Base-by-base conservation (phyloP, 2,113 vertebrate species). In the Carettochelys insculpta region DNA sequence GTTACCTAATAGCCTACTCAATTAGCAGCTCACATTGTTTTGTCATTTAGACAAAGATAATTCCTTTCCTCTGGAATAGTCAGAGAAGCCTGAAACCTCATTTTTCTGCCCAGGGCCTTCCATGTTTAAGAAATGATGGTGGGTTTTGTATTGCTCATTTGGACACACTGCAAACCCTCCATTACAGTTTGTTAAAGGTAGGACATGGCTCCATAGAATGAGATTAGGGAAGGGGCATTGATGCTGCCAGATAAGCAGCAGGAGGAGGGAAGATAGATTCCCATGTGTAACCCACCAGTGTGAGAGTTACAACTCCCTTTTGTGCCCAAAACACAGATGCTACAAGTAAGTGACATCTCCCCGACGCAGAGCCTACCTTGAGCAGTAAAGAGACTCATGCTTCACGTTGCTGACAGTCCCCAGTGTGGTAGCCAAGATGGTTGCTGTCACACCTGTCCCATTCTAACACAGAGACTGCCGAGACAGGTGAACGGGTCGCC, bases 121-220 rank as follows among this genome's bases (percentile, higher is more conserved):
- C 48, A 65, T 83, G 31, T 6, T 45, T 51, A 86, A 77, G 10
- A n/a, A 53, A 48, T 7, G 68, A 20, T 22, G 13, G 34, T 24
- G 3, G 9, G 29, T n/a, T 65, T 43, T 48, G 54, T 27, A 3
- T 75, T 12, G 29, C 78, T 51, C 11, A 61, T 52, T 87, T 53
- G 9, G 29, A 78, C 56, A n/a, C 9, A 10, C 34, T 65, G 38
- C 41, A 89, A 77, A 58, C 38, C 25, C 54, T 12, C 38, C 43
- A 16, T 1, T 3, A n/a, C 27, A 25, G 24, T 29, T 71, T 5
- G 8, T 38, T 65, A n/a, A 58, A n/a, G 17, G 0, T 1, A 80
- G 53, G 9, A 47, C 6, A 2, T 11, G 8, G 6, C 3, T 56
- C 41, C 65, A 86, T 50, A 19, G 50, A 9, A 29, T 34, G 48